phyloP scores from a whole-genome alignment of 2,113 vertebrate genomes.

The Campylomormyrus tamandua region DNA sequence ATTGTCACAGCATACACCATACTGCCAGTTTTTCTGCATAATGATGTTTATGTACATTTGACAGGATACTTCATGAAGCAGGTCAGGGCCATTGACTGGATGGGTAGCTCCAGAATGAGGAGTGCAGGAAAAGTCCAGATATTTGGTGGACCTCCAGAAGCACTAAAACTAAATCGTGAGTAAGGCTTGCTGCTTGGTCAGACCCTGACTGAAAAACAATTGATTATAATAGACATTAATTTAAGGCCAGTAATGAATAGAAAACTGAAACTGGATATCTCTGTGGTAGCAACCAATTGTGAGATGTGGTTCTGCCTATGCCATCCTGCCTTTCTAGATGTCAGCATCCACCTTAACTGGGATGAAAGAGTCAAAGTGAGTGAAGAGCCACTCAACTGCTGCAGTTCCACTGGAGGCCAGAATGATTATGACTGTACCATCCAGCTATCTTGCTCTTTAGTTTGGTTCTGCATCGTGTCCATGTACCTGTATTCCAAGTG shows the following conservation, averaged over 20 bases:
- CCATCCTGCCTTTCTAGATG: background rate
- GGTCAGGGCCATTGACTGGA: background rate
- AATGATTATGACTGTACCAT: background rate
- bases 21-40: background rate
- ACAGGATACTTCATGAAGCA: background rate
- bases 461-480: background rate
- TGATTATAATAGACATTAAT: background rate
- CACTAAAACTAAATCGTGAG: background rate
- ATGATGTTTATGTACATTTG: background rate
- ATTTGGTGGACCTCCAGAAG: background rate
- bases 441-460: background rate
- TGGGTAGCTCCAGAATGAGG: background rate
- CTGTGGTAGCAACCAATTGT: background rate
- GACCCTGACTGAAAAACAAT: background rate
- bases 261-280: background rate
- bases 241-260: background rate
- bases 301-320: background rate
- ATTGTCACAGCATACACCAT: background rate
- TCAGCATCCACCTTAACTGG: background rate
- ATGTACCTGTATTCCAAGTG: background rate
- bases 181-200: background rate
- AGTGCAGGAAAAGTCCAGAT: background rate
- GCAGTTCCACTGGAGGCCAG: background rate
- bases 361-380: background rate
- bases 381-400: background rate